Conservation (phyloP, 2,797 vertebrate species). For the Propithecus perrieri region DNA sequence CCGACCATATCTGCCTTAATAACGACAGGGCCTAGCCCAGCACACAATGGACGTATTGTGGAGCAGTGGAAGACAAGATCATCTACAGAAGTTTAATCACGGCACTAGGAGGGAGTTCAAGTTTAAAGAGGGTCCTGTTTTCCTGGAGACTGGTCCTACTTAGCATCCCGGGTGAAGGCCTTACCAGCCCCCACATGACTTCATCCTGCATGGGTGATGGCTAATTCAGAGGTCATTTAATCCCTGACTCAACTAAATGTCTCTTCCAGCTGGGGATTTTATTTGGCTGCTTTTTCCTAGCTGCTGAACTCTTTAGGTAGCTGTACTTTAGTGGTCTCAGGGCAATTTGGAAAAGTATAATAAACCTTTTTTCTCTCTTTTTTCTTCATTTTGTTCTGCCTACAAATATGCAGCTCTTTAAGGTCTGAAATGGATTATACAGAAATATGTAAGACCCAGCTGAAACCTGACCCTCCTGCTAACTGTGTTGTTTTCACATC, state of each 20-base stretch:
- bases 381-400: conserved; percentile 74
- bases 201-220: conserved; percentile 76
- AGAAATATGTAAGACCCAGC: conserved; percentile 74
- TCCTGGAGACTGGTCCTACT: conserved; percentile 14
- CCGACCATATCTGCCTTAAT: conserved; percentile 60
- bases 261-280: conserved; percentile 84
- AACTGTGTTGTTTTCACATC: conserved; percentile 78
- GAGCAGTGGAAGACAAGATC: conserved; percentile 53
- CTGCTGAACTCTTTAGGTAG: conserved; percentile 83
- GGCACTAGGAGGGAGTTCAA: conserved; percentile 26
- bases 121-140: conserved; percentile 71
- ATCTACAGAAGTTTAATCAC: conserved; percentile 12
- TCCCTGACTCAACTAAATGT: conserved; percentile 80
- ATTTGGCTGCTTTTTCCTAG: conserved; percentile 79
- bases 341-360: conserved; percentile 82
- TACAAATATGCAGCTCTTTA: conserved; percentile 75
- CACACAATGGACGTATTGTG: conserved; percentile 77
- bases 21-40: conserved; percentile 16
- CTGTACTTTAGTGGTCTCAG: conserved; percentile 79
- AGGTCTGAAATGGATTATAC: conserved; percentile 82
- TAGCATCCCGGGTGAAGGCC: conserved; percentile 8
- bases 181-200: conserved; percentile 74
- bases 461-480: conserved; percentile 77
- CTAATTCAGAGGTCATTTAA: conserved; percentile 81
- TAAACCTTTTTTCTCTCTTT: conserved; percentile 72